Percentiles rank a stretch among this genome's conserved stretches.
Conservation (phyloP, 2,797 vertebrate genomes). For the Pangasius mekongensis region DNA sequence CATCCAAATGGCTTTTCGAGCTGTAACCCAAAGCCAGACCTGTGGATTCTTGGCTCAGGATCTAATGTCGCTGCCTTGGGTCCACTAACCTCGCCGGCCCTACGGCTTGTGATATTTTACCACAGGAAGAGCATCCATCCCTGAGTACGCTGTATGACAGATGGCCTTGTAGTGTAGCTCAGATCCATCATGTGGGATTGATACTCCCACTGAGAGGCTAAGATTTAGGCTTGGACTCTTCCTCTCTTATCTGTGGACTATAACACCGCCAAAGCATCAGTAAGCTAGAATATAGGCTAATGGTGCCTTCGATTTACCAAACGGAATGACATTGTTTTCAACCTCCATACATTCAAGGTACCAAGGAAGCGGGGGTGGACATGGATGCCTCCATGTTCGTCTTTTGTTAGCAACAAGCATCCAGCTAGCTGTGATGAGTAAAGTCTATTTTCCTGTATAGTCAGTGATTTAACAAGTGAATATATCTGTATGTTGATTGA, state of each 20-base stretch:
- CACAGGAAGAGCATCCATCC: slow-evolving; percentile 60
- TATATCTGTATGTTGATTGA: background rate
- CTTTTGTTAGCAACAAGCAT: background rate
- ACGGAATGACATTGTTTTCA: too few species aligned
- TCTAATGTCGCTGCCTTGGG: slow-evolving; percentile 62
- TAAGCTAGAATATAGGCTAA: slow-evolving; percentile 13
- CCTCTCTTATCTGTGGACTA: slow-evolving; percentile 33
- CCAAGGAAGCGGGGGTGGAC: too few species aligned
- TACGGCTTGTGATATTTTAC: slow-evolving; percentile 65
- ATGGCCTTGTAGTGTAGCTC: slow-evolving; percentile 58
- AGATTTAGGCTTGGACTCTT: slow-evolving; percentile 36
- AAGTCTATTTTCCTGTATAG: background rate
- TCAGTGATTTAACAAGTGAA: background rate
- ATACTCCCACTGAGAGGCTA: slow-evolving; percentile 68
- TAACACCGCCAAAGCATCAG: background rate
- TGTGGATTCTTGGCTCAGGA: slow-evolving; percentile 59
- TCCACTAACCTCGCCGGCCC: slow-evolving; percentile 48
- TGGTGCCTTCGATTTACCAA: background rate
- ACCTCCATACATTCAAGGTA: background rate
- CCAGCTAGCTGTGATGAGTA: background rate
- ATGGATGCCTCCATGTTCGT: background rate
- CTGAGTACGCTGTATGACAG: slow-evolving; percentile 60
- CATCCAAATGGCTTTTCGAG: slow-evolving; percentile 55
- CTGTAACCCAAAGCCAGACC: slow-evolving; percentile 49
- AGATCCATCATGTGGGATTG: slow-evolving; percentile 55